These are phyloP conservation scores for Argyra leucocephala DNA, from an alignment of 2,888 invertebrate species.

Conservation along the genomic window DNA sequence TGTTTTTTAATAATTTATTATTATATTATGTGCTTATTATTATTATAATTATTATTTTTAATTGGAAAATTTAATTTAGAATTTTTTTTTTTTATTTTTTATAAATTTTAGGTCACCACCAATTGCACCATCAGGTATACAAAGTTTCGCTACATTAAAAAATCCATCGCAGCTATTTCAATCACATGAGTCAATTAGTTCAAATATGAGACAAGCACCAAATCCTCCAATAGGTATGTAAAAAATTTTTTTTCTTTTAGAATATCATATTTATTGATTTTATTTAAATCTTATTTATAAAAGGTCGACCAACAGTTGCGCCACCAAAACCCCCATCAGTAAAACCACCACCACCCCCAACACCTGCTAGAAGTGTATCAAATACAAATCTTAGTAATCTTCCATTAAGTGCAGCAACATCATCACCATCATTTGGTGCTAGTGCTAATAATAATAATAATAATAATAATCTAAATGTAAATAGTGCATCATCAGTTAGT, in stretches of 20 bases:
- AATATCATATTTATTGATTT: conserved; percentile 11
- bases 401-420: conserved; percentile 26
- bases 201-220: conserved; percentile 36
- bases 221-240: conserved; percentile 39
- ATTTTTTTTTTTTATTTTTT: conserved; percentile 9
- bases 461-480: conserved; percentile 33
- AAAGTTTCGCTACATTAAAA: conserved; percentile 42
- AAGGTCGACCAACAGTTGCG: conserved; percentile 40
- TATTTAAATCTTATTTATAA: too few relatives aligned
- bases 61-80: not conserved
- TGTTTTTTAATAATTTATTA: not conserved
- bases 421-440: conserved; percentile 41
- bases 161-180: conserved; percentile 35
- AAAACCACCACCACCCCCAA: conserved; percentile 43
- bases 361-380: conserved; percentile 41
- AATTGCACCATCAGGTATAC: conserved; percentile 35
- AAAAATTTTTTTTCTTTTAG: not conserved
- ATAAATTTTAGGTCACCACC: conserved; percentile 41
- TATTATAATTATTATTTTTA: not conserved
- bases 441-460: conserved; percentile 42
- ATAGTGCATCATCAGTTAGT: conserved; percentile 27
- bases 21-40: not conserved
- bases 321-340: conserved; percentile 38
- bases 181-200: conserved; percentile 36
- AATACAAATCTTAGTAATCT: conserved; percentile 40